Base-by-base conservation (phyloP, 2,888 invertebrate species). In the Teleiodes luculella region DNA sequence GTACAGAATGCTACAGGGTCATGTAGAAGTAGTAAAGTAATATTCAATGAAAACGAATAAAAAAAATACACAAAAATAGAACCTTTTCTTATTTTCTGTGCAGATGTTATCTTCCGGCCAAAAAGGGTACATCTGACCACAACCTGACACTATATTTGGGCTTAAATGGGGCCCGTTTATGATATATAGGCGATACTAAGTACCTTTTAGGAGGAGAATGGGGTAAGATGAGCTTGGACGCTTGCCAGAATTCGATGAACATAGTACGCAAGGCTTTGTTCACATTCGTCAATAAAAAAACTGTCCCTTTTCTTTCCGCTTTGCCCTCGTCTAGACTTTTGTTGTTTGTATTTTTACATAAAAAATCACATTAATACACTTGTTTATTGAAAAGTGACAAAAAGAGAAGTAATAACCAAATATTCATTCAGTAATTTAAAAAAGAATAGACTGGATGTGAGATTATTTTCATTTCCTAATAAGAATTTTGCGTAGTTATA, bases 101-200 rank as follows among this genome's bases (percentile, higher is more conserved):
- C 14, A 31, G 14, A 30, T 30, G 46, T 13, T 30, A 31, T 30
- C 28, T 31, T 31, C 14, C 6, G 2, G 35, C 36, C 13, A 50
- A 50, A 50, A 36, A 37, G 35, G 49, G 28, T 20, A 14, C 2
- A 28, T 3, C 18, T 18, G 11, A 11, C 14, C 52, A 35, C 52
- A 43, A 41, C 13, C 36, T 35, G 36, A 47, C 37, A 48, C 49
- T 49, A 46, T 52, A 52, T 55, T 52, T 51, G 47, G 41, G 13
- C 43, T 46, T 57, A 46, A 54, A 57, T 47, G 50, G 31, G 20
- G 14, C 28, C 50, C 50, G 30, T 48, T 55, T 50, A 56, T 59
- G 58, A 56, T 54, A 47, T 55, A 59, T 56, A 20, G 53, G 33
- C 50, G 45, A 49, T 55, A 49, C 56, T 59, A 59, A 59, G 58